Percentiles rank a stretch among this genome's conserved stretches.
Conservation (phyloP, 2,797 vertebrate genomes). For the Xyrichtys novacula region DNA sequence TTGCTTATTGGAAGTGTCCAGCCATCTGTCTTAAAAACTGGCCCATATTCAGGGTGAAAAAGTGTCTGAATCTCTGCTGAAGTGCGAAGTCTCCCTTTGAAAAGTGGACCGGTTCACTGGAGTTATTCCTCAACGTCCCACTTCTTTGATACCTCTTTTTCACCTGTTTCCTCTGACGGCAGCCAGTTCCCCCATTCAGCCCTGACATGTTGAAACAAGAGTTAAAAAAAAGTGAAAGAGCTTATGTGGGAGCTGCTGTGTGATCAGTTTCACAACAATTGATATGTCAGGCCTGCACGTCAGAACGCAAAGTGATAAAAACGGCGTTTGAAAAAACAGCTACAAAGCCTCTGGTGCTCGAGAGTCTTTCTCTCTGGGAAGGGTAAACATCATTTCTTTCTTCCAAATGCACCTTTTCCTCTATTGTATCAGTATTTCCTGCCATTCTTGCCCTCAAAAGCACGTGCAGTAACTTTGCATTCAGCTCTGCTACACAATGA, state of each 20-base stretch:
- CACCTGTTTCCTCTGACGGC: slow-evolving; percentile 13
- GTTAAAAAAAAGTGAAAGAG: background rate
- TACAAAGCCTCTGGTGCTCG: slow-evolving; percentile 19
- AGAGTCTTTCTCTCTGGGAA: background rate
- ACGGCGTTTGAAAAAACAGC: slow-evolving; percentile 4
- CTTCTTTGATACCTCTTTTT: slow-evolving; percentile 3
- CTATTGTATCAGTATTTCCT: background rate
- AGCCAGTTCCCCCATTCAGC: slow-evolving; percentile 5
- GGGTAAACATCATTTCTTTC: background rate
- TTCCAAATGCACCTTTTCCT: background rate
- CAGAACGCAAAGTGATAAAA: slow-evolving; percentile 39
- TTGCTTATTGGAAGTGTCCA: slow-evolving; percentile 30
- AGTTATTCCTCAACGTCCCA: background rate
- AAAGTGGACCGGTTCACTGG: background rate
- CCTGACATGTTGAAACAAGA: slow-evolving; percentile 17
- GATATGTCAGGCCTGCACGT: slow-evolving; percentile 16
- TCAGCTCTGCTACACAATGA: background rate
- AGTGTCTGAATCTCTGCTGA: fast-evolving
- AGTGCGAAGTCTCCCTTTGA: background rate
- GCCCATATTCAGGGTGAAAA: background rate
- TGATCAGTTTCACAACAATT: slow-evolving; percentile 23
- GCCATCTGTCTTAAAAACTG: slow-evolving; percentile 44
- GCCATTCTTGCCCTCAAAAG: background rate
- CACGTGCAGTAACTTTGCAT: background rate
- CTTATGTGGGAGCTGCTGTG: slow-evolving; percentile 11